Evolutionary conservation across 1,140 invertebrate genomes (phyloP).

Genomic region (Nylanderia fulva): DNA sequence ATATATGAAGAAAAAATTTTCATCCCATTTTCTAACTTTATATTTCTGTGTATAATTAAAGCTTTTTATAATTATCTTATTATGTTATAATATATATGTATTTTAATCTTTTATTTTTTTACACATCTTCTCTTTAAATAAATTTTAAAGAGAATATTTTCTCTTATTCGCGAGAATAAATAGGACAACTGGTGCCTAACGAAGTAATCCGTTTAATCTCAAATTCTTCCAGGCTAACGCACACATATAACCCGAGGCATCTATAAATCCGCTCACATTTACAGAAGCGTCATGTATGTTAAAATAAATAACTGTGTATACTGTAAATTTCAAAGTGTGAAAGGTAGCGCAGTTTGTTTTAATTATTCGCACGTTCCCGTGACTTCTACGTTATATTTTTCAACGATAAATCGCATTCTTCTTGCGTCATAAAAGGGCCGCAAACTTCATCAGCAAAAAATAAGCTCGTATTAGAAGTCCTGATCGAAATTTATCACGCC

Average conservation of each 20-base stretch:
- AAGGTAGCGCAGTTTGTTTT: slow-evolving; percentile 12
- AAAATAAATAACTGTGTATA: slow-evolving; percentile 18
- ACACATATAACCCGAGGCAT: no score
- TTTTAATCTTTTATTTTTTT: not conserved
- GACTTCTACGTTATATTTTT: not conserved
- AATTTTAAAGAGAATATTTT: not conserved
- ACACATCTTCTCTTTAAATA: slow-evolving; percentile 4
- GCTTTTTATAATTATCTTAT: no score
- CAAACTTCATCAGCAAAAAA: slow-evolving; percentile 22
- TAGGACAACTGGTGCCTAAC: slow-evolving; percentile 19
- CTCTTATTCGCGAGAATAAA: not conserved
- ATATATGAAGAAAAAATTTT: not conserved
- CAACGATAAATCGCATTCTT: slow-evolving; percentile 34
- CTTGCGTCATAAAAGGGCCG: slow-evolving; percentile 18
- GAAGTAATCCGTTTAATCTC: slow-evolving; percentile 44
- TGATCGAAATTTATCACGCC: slow-evolving; percentile 35
- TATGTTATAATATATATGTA: not conserved
- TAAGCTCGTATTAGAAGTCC: slow-evolving; percentile 22
- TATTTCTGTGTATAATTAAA: not conserved
- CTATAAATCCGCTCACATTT: slow-evolving; percentile 28
- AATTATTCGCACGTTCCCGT: slow-evolving; percentile 9
- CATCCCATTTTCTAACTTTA: not conserved
- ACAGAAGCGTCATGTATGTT: not conserved
- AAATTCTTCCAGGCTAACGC: slow-evolving; percentile 4
- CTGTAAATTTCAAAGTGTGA: not conserved